phyloP scores from a whole-genome alignment of 2,797 vertebrate species.

The Sus cebifrons region DNA sequence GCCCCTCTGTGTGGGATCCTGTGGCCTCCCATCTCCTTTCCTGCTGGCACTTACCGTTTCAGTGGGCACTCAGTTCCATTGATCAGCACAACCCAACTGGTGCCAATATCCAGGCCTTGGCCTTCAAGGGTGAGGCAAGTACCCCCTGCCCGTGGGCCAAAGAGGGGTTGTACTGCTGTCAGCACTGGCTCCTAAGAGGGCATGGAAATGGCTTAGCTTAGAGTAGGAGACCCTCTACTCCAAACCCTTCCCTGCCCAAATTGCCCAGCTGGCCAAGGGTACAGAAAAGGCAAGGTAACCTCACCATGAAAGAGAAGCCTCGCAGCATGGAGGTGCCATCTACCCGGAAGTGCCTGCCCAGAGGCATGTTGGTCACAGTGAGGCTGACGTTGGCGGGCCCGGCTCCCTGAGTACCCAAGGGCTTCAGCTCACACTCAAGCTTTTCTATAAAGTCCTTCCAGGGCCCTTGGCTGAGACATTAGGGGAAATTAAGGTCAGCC shows the following conservation, averaged over 20 bases:
- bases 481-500: not conserved
- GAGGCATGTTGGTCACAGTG: conserved; percentile 91
- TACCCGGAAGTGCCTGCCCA: conserved; percentile 91
- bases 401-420: conserved; percentile 74
- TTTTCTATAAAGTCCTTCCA: conserved; percentile 88
- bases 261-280: not conserved
- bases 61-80: conserved; percentile 93
- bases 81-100: conserved; percentile 92
- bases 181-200: conserved; percentile 93
- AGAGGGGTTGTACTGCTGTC: conserved; percentile 93
- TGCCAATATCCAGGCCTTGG: conserved; percentile 92
- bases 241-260: not conserved
- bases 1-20: not conserved
- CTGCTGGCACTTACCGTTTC: not conserved
- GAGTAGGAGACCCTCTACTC: not conserved
- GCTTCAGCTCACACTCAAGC: conserved; percentile 94
- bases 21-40: not conserved
- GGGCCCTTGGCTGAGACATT: conserved; percentile 49
- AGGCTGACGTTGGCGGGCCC: conserved; percentile 91
- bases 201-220: conserved; percentile 1
- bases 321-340: conserved; percentile 90
- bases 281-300: not conserved
- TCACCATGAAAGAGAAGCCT: conserved; percentile 96
- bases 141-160: conserved; percentile 95
- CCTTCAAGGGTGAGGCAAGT: conserved; percentile 94